A percentile compares a stretch with the other conserved stretches of the same genome.
Evolutionary conservation across 2,888 invertebrate species (phyloP).

Genomic region (Drosophila kokeensis): DNA sequence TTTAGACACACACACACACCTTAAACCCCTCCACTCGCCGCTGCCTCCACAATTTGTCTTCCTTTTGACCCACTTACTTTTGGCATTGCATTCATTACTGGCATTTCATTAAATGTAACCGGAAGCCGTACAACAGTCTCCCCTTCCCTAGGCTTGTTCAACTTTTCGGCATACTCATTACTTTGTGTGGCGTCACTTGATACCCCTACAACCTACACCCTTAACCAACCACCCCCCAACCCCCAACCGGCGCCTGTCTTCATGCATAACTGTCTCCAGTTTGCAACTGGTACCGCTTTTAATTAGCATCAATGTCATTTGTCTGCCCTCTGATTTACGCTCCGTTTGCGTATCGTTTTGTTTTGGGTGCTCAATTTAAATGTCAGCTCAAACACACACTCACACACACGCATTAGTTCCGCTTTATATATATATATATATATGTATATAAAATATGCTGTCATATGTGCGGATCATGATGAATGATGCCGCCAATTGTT

Average conservation of each 20-base stretch:
- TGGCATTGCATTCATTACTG: constrained; percentile 27
- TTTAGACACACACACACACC: constrained; percentile 11
- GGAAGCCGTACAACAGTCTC: constrained; percentile 18
- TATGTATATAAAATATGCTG: constrained; percentile 63
- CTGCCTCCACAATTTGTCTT: not conserved
- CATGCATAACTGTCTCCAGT: constrained; percentile 10
- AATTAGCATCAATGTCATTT: constrained; percentile 77
- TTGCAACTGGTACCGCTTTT: constrained; percentile 63
- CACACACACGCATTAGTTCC: not conserved
- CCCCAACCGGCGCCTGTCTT: not conserved
- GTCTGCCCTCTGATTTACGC: constrained; percentile 49
- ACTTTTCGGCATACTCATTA: constrained; percentile 51
- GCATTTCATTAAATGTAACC: constrained; percentile 63
- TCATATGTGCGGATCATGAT: constrained; percentile 71
- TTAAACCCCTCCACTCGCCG: not conserved
- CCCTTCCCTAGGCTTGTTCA: constrained; percentile 3
- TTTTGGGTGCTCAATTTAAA: constrained; percentile 58
- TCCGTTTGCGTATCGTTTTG: constrained; percentile 35
- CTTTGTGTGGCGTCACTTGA: constrained; percentile 36
- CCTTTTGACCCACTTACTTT: constrained; percentile 8
- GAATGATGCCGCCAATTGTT: constrained; percentile 74
- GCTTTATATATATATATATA: constrained; percentile 18
- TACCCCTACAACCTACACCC: not conserved
- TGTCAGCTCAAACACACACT: constrained; percentile 36
- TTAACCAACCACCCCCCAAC: not conserved